Evolutionary conservation across 2,888 invertebrate genomes (phyloP).

Genomic region (Oscheius sp.): DNA sequence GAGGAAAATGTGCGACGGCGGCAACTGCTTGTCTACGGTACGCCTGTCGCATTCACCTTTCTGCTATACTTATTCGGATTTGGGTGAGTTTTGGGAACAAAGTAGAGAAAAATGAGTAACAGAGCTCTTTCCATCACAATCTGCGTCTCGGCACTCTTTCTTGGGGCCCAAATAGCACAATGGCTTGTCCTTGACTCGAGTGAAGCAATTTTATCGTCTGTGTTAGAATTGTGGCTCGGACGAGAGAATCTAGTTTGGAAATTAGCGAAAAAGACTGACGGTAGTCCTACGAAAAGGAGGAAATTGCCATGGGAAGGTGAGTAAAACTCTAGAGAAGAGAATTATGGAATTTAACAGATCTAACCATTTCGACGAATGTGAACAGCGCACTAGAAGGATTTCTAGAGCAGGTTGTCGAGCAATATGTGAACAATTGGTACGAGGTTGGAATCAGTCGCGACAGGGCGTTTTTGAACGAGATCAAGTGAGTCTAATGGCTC

Average conservation of each 20-base stretch:
- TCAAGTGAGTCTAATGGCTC: slow-evolving; percentile 43
- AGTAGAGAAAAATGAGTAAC: background rate
- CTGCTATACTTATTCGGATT: slow-evolving; percentile 24
- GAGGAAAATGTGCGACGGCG: slow-evolving; percentile 5
- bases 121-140: slow-evolving; percentile 35
- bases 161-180: slow-evolving; percentile 31
- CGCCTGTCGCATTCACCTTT: slow-evolving; percentile 1
- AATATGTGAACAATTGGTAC: slow-evolving; percentile 69
- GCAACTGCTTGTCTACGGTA: slow-evolving; percentile 14
- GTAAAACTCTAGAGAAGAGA: background rate
- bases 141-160: slow-evolving; percentile 34
- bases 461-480: slow-evolving; percentile 67
- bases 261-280: background rate
- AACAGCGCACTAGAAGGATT: slow-evolving; percentile 66
- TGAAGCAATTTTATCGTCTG: slow-evolving; percentile 13
- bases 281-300: slow-evolving; percentile 35
- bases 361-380: slow-evolving; percentile 39
- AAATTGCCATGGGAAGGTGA: slow-evolving; percentile 52
- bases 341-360: slow-evolving; percentile 11
- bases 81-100: slow-evolving; percentile 25
- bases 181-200: slow-evolving; percentile 31
- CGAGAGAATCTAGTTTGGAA: background rate
- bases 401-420: slow-evolving; percentile 62
- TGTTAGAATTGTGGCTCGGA: slow-evolving; percentile 33
- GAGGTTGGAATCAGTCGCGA: slow-evolving; percentile 64